Evolutionary conservation across 2,888 invertebrate genomes (phyloP), one percentile per base, ranked within the genome.

Genomic region (Seira ritae): DNA sequence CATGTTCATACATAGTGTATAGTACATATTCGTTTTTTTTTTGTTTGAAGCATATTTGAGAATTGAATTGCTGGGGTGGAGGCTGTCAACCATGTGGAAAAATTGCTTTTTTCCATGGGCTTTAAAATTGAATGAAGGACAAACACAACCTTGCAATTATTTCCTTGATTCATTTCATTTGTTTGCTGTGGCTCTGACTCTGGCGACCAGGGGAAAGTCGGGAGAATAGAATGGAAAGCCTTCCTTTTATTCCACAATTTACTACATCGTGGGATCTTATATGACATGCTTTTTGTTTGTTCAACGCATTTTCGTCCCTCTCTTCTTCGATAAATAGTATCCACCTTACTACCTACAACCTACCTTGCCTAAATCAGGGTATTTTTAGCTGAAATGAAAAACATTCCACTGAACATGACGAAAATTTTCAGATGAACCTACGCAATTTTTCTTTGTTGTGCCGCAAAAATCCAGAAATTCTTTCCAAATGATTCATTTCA

Each of bases 141-240:
- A 50, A 72, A 72, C 79, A 79, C 55, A 66, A 79, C 79, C 72
- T 72, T 72, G 67, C 79, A 79, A 79, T 79, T 72, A 79, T 72
- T 62, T 72, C 68, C 79, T 55, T 79, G 79, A 79, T 79, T 79
- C 79, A 72, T 67, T 79, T 79, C 79, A 72, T 79, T 79, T 79
- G 67, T 79, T 79, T n/a, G 72, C 24, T 6, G 3, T 4, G 23
- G 23, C 67, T 67, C 67, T 10, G 24, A 24, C 23, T 6, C 4
- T 17, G 17, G 15, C 6, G 15, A 67, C 67, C 17, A 22, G 8
- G 31, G 31, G 31, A 65, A 67, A 67, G 19, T 67, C 24, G n/a
- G 4, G 24, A 67, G 23, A 19, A 31, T 10, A 15, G 65, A 66
- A 66, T 20, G 66, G 66, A 67, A 31, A 31, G 23, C 24, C 24